phyloP scores from a whole-genome alignment of 2,888 invertebrate genomes.

The Pyrgus malvae region DNA sequence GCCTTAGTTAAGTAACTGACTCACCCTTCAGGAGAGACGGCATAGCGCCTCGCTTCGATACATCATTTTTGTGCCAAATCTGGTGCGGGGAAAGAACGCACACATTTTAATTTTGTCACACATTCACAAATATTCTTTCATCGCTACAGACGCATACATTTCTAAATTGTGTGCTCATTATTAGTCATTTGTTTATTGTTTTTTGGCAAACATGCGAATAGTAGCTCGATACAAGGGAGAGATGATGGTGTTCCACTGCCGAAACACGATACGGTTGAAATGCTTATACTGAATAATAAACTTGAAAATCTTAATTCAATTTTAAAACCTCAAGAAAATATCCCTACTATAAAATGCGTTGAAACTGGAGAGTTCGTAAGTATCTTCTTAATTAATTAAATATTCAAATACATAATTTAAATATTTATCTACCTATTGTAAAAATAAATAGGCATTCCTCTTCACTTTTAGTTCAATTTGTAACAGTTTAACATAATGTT shows the following conservation, averaged over 20 bases:
- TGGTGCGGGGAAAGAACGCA: too few species aligned
- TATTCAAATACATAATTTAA: too few species aligned
- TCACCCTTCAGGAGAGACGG: too few species aligned
- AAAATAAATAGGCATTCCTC: not conserved
- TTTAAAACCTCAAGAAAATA: slow-evolving; percentile 9
- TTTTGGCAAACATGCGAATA: slow-evolving; percentile 39
- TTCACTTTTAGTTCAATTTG: too few species aligned
- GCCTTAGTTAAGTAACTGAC: too few species aligned
- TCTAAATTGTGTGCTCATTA: slow-evolving; percentile 36
- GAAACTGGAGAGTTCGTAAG: slow-evolving; percentile 51
- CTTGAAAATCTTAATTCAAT: slow-evolving; percentile 1
- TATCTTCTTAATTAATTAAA: not conserved
- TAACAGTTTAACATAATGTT: too few species aligned
- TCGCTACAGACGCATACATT: too few species aligned
- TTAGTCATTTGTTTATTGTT: slow-evolving; percentile 35
- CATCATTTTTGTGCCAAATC: too few species aligned
- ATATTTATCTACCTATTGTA: too few species aligned
- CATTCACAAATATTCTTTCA: too few species aligned
- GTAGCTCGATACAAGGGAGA: slow-evolving; percentile 44
- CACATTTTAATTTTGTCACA: too few species aligned
- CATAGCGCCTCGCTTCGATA: too few species aligned
- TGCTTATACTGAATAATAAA: slow-evolving; percentile 32
- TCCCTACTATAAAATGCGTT: slow-evolving; percentile 43
- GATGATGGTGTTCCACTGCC: slow-evolving; percentile 33
- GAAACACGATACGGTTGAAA: slow-evolving; percentile 31